Percentiles rank a stretch among this genome's conserved stretches.
These are phyloP conservation scores for Todiramphus chloris DNA, from an alignment of 2,113 vertebrate genomes.

Conservation along the genomic window DNA sequence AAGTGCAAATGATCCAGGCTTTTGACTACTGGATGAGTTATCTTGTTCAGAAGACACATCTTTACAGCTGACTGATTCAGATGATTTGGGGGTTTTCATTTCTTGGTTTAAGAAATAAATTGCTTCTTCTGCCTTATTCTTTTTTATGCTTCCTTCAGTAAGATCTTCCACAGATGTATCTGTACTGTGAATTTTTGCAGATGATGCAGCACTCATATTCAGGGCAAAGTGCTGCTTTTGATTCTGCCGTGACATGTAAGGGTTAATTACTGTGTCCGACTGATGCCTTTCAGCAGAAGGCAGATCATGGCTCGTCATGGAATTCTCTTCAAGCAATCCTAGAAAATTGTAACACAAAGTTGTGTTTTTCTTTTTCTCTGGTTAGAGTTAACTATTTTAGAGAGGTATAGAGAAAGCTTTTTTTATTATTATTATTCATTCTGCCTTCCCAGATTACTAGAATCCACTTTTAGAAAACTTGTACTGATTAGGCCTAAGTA, in stretches of 20 bases:
- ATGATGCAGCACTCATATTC: neutral
- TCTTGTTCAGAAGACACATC: neutral
- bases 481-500: neutral
- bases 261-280: neutral
- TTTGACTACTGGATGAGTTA: neutral
- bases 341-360: neutral
- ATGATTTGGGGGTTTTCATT: neutral
- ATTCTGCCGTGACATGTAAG: neutral
- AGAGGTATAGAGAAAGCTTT: neutral
- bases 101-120: neutral
- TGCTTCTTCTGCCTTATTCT: conserved; percentile 29
- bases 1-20: neutral
- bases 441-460: neutral
- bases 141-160: neutral
- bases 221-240: neutral
- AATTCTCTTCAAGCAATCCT: conserved; percentile 65
- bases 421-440: neutral
- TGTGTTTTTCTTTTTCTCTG: too few relatives aligned
- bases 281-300: neutral
- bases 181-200: neutral
- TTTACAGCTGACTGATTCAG: neutral
- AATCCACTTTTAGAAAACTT: neutral
- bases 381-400: neutral
- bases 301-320: neutral
- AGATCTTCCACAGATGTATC: neutral